A percentile compares a stretch with the other conserved stretches of the same genome.
Evolutionary conservation across 2,888 invertebrate species (phyloP).

Genomic region (Sepiola atlantica): DNA sequence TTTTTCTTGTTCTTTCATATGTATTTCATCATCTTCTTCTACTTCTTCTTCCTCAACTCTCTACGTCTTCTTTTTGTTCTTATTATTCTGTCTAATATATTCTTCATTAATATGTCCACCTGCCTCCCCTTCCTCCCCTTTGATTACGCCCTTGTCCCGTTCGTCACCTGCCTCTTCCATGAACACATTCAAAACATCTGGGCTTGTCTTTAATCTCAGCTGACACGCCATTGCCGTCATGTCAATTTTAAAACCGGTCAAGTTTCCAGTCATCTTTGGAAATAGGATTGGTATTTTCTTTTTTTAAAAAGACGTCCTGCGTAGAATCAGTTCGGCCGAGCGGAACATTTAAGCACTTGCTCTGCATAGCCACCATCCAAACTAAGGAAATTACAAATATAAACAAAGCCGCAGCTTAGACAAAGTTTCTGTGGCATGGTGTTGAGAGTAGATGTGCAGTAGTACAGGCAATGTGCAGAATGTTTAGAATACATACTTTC

Average conservation of each 20-base stretch:
- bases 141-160: no score
- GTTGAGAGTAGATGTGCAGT: no score
- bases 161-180: neutral
- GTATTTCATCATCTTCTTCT: neutral
- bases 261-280: neutral
- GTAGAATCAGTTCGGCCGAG: neutral
- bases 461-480: no score
- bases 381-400: no score
- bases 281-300: neutral
- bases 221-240: neutral
- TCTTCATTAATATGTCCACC: neutral
- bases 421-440: no score
- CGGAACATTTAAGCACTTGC: no score
- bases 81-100: neutral
- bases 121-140: neutral
- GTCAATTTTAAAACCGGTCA: neutral
- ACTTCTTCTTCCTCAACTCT: neutral
- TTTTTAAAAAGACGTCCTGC: neutral
- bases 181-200: neutral
- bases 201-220: neutral
- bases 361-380: no score
- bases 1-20: neutral
- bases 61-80: neutral
- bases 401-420: no score
- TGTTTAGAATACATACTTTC: no score